Percentiles rank a stretch among this genome's conserved stretches.
These are phyloP conservation scores for Camptogramma bilineatum DNA, from an alignment of 2,888 invertebrate genomes.

Conservation along the genomic window DNA sequence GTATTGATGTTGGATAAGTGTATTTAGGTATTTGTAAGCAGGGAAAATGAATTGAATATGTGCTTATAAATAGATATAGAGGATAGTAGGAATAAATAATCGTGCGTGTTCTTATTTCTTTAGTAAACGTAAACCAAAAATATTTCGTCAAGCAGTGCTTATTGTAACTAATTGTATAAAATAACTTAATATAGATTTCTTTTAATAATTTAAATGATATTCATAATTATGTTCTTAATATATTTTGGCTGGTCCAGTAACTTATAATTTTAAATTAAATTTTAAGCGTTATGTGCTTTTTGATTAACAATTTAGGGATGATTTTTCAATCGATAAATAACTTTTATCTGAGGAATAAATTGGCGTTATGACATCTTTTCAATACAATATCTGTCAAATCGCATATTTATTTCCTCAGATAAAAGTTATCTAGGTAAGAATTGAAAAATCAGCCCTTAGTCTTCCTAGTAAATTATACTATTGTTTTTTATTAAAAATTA, in stretches of 20 bases:
- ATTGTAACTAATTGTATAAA: slow-evolving; percentile 43
- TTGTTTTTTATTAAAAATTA: slow-evolving; percentile 3
- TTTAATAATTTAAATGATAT: slow-evolving; percentile 1
- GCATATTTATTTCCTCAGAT: too few relatives aligned
- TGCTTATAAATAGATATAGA: slow-evolving; percentile 54
- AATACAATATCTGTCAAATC: too few relatives aligned
- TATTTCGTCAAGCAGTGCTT: slow-evolving; percentile 49
- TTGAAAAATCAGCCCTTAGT: too few relatives aligned
- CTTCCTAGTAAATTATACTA: slow-evolving; percentile 3
- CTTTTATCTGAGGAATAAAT: too few relatives aligned
- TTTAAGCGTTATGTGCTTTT: background rate
- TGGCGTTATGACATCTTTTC: too few relatives aligned
- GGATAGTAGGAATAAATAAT: slow-evolving; percentile 54
- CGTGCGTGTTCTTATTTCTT: slow-evolving; percentile 48
- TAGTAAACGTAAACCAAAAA: slow-evolving; percentile 41
- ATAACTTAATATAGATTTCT: slow-evolving; percentile 17
- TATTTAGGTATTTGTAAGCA: slow-evolving; percentile 43
- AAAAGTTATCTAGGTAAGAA: too few relatives aligned
- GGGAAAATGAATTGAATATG: slow-evolving; percentile 53
- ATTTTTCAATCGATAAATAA: too few relatives aligned
- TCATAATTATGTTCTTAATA: slow-evolving; percentile 36
- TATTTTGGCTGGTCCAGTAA: slow-evolving; percentile 63
- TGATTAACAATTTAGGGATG: background rate
- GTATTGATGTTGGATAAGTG: slow-evolving; percentile 29
- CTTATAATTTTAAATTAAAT: slow-evolving; percentile 10